phyloP scores from a whole-genome alignment of 1,140 invertebrate species.

The Trinorchestia longiramus region DNA sequence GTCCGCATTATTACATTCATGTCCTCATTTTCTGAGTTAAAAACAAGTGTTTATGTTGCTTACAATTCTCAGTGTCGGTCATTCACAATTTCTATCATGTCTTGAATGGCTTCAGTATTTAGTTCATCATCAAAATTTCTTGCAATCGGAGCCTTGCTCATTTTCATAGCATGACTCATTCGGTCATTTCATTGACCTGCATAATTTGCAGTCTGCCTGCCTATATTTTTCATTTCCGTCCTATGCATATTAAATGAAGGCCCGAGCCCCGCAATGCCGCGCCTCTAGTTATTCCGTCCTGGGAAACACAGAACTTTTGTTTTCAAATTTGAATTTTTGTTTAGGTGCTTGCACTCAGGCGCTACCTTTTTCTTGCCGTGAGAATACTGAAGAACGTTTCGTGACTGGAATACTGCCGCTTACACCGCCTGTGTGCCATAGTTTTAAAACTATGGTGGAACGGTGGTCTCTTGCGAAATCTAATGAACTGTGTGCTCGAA shows the following conservation, averaged over 20 bases:
- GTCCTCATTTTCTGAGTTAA: not conserved
- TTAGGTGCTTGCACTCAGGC: not conserved
- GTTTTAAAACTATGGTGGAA: not conserved
- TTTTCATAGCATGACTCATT: not conserved
- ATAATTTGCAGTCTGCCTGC: not conserved
- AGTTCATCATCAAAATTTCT: not conserved
- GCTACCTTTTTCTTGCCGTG: not conserved
- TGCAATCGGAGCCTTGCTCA: not conserved
- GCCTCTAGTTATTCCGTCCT: not conserved
- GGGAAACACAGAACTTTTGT: not conserved
- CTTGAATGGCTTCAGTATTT: not conserved
- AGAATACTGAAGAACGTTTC: not conserved
- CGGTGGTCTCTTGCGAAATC: not conserved
- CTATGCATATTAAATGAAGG: constrained; percentile 1
- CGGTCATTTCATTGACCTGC: not conserved
- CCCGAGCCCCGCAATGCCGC: not conserved
- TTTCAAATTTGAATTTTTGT: not conserved
- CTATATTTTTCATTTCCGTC: constrained; percentile 1
- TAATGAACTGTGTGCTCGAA: not conserved
- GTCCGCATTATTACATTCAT: not conserved
- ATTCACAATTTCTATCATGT: not conserved
- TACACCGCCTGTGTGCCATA: not conserved
- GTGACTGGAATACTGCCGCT: not conserved
- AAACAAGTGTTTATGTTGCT: no score
- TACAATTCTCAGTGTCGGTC: not conserved